phyloP scores from a whole-genome alignment of 2,888 invertebrate species.

The Drosophila mettleri region DNA sequence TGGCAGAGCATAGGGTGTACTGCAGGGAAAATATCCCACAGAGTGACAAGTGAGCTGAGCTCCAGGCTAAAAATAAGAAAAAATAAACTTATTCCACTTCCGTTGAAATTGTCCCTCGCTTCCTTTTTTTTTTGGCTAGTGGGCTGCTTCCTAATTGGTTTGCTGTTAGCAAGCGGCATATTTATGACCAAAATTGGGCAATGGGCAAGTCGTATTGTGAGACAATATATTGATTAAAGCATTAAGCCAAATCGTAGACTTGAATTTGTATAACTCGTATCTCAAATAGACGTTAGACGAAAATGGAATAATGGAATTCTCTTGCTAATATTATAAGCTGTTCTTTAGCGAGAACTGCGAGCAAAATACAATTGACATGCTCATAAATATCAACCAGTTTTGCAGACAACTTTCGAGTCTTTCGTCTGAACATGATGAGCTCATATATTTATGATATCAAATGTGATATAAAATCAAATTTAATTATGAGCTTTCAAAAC shows the following conservation, averaged over 20 bases:
- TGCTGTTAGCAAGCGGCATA: slow-evolving; percentile 26
- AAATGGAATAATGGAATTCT: no score
- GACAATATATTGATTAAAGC: slow-evolving; percentile 34
- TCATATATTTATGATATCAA: slow-evolving; percentile 16
- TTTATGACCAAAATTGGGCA: slow-evolving; percentile 11
- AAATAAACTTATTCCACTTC: slow-evolving; percentile 15
- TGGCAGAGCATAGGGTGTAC: not conserved
- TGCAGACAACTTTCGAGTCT: not conserved
- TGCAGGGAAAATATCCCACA: slow-evolving; percentile 1
- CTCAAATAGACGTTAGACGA: not conserved
- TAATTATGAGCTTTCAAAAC: slow-evolving; percentile 43
- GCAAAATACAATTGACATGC: slow-evolving; percentile 23
- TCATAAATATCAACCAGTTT: slow-evolving; percentile 29
- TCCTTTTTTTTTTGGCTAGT: slow-evolving; percentile 16
- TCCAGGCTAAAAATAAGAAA: slow-evolving; percentile 2
- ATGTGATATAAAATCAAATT: not conserved
- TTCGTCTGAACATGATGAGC: slow-evolving; percentile 14
- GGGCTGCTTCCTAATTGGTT: slow-evolving; percentile 34
- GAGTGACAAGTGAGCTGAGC: slow-evolving; percentile 6
- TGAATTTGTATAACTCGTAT: slow-evolving; percentile 10
- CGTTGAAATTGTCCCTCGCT: slow-evolving; percentile 23
- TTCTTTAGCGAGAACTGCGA: not conserved
- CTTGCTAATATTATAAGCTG: not conserved
- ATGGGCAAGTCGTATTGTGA: slow-evolving; percentile 11
- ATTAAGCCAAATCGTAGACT: slow-evolving; percentile 6